phyloP scores from a whole-genome alignment of 2,113 vertebrate genomes.

The Gallinago jamesoni region DNA sequence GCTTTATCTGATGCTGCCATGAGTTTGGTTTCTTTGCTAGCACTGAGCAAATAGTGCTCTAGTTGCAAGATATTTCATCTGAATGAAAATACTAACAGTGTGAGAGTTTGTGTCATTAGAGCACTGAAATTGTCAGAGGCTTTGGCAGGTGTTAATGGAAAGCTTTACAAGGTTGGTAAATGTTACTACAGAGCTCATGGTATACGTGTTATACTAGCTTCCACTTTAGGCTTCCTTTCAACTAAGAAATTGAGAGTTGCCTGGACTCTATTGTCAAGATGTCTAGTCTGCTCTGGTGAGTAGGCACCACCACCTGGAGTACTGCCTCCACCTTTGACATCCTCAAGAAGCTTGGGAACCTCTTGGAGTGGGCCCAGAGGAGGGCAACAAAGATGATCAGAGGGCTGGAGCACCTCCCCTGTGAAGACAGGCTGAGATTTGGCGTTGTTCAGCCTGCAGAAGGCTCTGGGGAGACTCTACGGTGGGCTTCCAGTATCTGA shows the following conservation, averaged over 20 bases:
- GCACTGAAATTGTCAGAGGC: not conserved
- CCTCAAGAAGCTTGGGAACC: not conserved
- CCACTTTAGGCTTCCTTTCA: not conserved
- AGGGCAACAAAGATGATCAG: not conserved
- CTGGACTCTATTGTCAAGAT: accelerated
- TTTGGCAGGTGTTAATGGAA: not conserved
- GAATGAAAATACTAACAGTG: not conserved
- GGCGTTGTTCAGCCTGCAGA: no score
- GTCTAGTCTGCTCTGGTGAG: not conserved
- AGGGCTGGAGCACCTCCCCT: not conserved
- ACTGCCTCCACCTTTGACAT: not conserved
- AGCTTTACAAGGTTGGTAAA: not conserved
- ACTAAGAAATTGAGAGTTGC: accelerated
- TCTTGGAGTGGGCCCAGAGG: not conserved
- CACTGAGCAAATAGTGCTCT: not conserved
- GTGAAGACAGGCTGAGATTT: no score
- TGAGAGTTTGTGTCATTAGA: accelerated
- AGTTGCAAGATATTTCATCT: not conserved
- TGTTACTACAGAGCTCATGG: accelerated
- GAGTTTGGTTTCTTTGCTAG: not conserved
- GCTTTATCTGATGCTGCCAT: accelerated
- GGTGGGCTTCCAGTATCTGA: not conserved
- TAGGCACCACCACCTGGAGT: not conserved
- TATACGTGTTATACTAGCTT: accelerated
- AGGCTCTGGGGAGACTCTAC: not conserved